Evolutionary conservation across 1,140 invertebrate genomes (phyloP).

Genomic region (Choristoneura fumiferana): DNA sequence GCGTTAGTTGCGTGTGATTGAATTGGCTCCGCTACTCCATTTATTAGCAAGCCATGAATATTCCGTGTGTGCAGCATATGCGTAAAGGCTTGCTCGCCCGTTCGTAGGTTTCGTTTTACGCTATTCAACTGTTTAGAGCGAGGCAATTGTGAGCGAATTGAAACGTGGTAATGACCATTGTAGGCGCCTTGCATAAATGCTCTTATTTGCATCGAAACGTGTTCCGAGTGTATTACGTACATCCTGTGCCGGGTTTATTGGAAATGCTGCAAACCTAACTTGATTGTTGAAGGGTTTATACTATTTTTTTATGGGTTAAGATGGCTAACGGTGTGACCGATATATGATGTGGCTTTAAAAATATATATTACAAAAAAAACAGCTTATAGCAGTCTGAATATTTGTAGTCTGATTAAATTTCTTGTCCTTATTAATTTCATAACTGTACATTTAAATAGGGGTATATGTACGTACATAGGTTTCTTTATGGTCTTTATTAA

Average conservation of each 20-base stretch:
- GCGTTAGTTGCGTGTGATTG: constrained; percentile 36
- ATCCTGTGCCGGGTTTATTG: constrained; percentile 28
- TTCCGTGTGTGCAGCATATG: constrained; percentile 47
- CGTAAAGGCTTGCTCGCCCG: constrained; percentile 25
- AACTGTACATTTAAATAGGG: too few relatives aligned
- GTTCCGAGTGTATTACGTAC: constrained; percentile 45
- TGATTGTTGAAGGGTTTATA: neutral
- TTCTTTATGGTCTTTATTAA: too few relatives aligned
- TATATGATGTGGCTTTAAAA: too few relatives aligned
- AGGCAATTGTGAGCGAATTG: constrained; percentile 56
- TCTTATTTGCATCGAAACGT: constrained; percentile 69
- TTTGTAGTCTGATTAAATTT: too few relatives aligned
- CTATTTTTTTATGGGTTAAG: too few relatives aligned
- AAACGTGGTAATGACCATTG: constrained; percentile 70
- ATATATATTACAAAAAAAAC: too few relatives aligned
- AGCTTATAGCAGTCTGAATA: too few relatives aligned
- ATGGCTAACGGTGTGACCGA: too few relatives aligned
- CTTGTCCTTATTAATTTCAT: too few relatives aligned
- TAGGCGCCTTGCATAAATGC: constrained; percentile 60
- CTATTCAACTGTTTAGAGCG: constrained; percentile 61
- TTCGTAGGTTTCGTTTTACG: constrained; percentile 57
- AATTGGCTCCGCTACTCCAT: constrained; percentile 42
- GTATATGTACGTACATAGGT: too few relatives aligned
- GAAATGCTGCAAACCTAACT: constrained; percentile 43
- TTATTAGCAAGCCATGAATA: constrained; percentile 52